Evolutionary conservation across 2,113 vertebrate species (phyloP), one percentile per base, ranked within the genome.

Genomic region (Elephantulus edwardii): DNA sequence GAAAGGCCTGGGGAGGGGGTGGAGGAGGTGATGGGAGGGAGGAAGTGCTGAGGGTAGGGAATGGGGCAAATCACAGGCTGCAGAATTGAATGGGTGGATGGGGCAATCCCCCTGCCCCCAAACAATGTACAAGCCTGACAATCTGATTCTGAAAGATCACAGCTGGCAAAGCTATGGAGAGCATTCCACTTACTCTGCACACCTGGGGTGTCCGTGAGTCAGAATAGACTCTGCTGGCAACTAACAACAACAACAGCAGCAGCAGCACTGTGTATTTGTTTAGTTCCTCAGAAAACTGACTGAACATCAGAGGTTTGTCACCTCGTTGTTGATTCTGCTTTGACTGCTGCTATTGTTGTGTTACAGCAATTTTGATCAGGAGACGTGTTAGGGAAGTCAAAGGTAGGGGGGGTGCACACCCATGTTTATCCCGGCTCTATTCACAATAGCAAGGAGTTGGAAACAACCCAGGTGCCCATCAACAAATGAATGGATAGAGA

Each of bases 261-360:
- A 54, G 16, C 52, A 33, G 33, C 30, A 1, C 54, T 70, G 76
- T 24, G 40, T 46, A 58, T 30, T 50, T 44, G 6, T 50, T 75
- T 30, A 46, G 20, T 9, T 52, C 33, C 28, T 42, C 16, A 20
- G 10, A 60, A 72, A 77, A 33, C 0, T 0, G 40, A 30, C 10
- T 14, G 11, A 28, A 16, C 30, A 6, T 71, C 30, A 4, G 2
- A 40, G 17, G 66, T 35, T 52, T 26, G 19, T 9, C 35, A 26
- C 1, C 46, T 58, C 2, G 30, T 6, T 13, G 50, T 22, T 8
- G 56, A n/a, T n/a, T n/a, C n/a, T n/a, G n/a, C n/a, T n/a, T n/a
- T n/a, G n/a, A n/a, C 14, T 11, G 0, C 26, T 72, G 40, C 17
- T 6, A 1, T 28, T 50, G 5, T 6, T 52, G 2, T 16, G 38